A percentile compares a stretch with the other conserved stretches of the same genome.
Conservation (phyloP, 2,797 vertebrate species). For the Sebastes steindachneri region DNA sequence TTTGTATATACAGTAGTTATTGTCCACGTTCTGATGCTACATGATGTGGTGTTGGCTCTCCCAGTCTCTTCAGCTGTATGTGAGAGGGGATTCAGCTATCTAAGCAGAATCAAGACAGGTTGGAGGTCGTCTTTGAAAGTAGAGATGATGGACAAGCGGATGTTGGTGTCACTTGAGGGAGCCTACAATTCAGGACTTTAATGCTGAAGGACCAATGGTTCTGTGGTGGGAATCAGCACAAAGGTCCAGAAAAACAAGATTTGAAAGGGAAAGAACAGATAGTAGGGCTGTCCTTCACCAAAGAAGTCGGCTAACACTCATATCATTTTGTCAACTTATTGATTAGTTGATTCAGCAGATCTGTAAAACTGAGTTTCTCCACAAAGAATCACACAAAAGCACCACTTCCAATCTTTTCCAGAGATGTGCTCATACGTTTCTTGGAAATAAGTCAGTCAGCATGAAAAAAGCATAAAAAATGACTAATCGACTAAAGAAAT, state of each 20-base stretch:
- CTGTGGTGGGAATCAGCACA: not conserved
- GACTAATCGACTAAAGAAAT: not conserved
- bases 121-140: not conserved
- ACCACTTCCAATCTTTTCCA: not conserved
- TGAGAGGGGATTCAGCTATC: not conserved
- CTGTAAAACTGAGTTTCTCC: not conserved
- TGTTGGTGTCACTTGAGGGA: not conserved
- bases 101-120: not conserved
- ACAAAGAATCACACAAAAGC: not conserved
- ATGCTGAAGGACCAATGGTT: not conserved
- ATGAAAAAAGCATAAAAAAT: not conserved
- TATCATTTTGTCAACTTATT: too few relatives aligned
- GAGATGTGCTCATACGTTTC: not conserved
- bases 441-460: not conserved
- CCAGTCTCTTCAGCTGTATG: not conserved
- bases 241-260: not conserved
- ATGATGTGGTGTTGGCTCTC: too few relatives aligned
- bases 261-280: not conserved
- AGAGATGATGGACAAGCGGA: not conserved
- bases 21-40: too few relatives aligned
- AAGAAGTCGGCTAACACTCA: too few relatives aligned
- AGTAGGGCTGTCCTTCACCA: too few relatives aligned
- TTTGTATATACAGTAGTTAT: too few relatives aligned
- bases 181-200: not conserved
- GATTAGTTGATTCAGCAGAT: not conserved